Base-by-base conservation (phyloP, 2,113 vertebrate genomes). In the Melanotaenia duboulayi region DNA sequence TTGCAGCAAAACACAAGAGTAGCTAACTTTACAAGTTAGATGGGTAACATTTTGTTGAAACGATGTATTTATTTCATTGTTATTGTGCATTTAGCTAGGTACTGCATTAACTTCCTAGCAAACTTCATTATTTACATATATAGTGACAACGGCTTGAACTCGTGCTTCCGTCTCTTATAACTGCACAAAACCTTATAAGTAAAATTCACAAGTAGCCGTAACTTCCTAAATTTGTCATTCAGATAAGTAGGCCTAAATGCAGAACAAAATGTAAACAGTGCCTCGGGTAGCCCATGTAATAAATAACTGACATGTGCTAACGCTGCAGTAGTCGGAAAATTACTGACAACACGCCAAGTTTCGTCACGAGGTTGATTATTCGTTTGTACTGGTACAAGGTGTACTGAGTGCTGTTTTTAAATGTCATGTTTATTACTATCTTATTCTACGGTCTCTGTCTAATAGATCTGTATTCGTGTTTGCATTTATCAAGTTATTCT, bases 391-490 rank as follows among this genome's bases (percentile, higher is more conserved):
- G 20, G 39, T 42, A 40, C 58, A 60, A 10, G 1, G 9, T 11
- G 32, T 13, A 10, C 10, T 11, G 8, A 20, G 46, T 20, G 67
- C 23, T 72, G 55, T 77, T 1, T 46, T 80, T 25, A 70, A 1
- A 4, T 62, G 44, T 48, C 44, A 9, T 4, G 4, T 2, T n/a
- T 48, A 10, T 19, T n/a, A 16, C 4, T 19, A 8, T n/a, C 5
- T 48, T 4, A 28, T 44, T 44, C 39, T 44, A 5, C 13, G 40
- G 42, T 44, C 14, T 17, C 2, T 4, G 4, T 16, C 44, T 19
- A 48, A 48, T 8, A 19, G 4, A 19, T 48, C 0, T 48, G 8
- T 4, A 2, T 0, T 25, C 22, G 11, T 55, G 5, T 25, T 54
- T 13, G 49, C 12, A 13, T 54, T 16, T 2, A 24, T 55, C 8